Percentiles rank a stretch among this genome's conserved stretches.
phyloP scores from a whole-genome alignment of 2,113 vertebrate species.

The Actinemys pallida region DNA sequence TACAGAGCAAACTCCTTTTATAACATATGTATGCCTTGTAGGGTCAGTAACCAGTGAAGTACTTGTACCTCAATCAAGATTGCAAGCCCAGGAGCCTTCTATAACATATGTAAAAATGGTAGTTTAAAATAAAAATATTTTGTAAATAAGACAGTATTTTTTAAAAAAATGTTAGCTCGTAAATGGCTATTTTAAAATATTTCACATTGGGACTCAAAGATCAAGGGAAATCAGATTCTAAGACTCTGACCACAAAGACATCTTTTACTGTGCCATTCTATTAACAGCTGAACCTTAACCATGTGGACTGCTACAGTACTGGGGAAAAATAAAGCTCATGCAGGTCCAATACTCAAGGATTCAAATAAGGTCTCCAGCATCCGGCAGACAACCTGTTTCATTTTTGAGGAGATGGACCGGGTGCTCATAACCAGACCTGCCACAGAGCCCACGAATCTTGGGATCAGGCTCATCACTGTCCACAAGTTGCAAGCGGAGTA shows the following conservation, averaged over 20 bases:
- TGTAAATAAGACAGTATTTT: no score
- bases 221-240: neutral
- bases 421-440: neutral
- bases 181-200: neutral
- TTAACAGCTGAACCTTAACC: neutral
- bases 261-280: neutral
- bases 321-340: neutral
- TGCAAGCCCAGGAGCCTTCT: neutral
- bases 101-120: neutral
- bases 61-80: neutral
- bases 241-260: neutral
- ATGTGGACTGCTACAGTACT: neutral
- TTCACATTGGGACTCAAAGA: neutral
- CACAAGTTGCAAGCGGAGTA: neutral
- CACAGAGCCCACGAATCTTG: neutral
- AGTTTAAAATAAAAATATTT: neutral
- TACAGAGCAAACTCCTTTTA: neutral
- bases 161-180: neutral
- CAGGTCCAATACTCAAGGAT: neutral
- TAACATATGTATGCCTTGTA: neutral
- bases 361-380: neutral
- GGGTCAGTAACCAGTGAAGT: neutral
- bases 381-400: neutral
- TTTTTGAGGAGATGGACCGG: constrained; percentile 1
- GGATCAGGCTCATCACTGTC: no score